phyloP scores from a whole-genome alignment of 2,797 vertebrate genomes.

The Myiothlypis chrysogaster region DNA sequence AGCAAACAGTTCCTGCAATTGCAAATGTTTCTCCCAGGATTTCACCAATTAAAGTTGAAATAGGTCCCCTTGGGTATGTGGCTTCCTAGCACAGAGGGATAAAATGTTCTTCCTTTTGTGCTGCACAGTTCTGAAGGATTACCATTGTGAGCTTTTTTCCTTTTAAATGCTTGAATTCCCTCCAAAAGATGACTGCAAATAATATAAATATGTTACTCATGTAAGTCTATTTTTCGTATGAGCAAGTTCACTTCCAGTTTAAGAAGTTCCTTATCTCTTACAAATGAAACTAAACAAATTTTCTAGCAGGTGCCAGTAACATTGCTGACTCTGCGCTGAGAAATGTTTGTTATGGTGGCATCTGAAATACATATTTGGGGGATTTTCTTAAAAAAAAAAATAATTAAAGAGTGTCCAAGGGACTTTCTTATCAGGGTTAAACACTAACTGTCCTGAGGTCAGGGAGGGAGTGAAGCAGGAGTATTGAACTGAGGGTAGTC shows the following conservation, averaged over 20 bases:
- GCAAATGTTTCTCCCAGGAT: neutral
- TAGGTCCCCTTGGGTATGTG: neutral
- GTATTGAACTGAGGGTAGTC: neutral
- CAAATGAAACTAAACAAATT: neutral
- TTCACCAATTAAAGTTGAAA: neutral
- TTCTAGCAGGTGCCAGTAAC: neutral
- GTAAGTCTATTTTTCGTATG: neutral
- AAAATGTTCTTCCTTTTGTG: neutral
- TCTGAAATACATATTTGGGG: neutral
- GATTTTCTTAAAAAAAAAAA: neutral
- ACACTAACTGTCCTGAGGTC: neutral
- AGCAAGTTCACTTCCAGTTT: neutral
- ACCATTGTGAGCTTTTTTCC: neutral
- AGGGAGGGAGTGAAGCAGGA: neutral
- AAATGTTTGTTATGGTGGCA: neutral
- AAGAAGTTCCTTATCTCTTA: slow-evolving; percentile 31
- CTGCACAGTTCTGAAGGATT: neutral
- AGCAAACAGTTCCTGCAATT: neutral
- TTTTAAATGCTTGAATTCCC: neutral
- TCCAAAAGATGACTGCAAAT: neutral
- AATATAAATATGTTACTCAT: neutral
- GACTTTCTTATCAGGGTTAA: neutral
- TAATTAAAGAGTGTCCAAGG: neutral
- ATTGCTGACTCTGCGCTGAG: neutral
- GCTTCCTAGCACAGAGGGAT: neutral